A percentile compares a stretch with the other conserved stretches of the same genome.
Evolutionary conservation across 2,797 vertebrate species (phyloP).

Genomic region (Brachyrhaphis roseni): DNA sequence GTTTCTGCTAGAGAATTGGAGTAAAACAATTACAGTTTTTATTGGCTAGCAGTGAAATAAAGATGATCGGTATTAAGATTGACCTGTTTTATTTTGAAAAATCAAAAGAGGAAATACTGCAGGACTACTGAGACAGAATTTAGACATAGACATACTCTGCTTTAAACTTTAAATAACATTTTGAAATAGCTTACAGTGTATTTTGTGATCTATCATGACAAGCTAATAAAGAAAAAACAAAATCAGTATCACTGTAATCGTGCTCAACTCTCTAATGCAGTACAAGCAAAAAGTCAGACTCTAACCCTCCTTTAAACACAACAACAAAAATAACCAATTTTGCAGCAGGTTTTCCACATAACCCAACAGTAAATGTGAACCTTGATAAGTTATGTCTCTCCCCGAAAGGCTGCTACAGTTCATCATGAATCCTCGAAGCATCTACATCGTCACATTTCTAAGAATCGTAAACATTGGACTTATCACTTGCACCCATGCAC

Average conservation of each 20-base stretch:
- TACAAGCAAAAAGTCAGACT: background rate
- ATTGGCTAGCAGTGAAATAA: background rate
- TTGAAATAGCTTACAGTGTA: background rate
- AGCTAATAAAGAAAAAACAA: background rate
- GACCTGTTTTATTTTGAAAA: background rate
- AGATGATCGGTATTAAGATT: background rate
- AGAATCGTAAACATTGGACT: background rate
- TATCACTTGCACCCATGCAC: background rate
- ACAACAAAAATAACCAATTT: background rate
- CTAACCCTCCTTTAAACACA: background rate
- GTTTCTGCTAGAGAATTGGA: background rate
- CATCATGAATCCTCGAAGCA: background rate
- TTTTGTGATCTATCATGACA: background rate
- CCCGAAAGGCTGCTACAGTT: background rate
- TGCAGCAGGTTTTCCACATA: too few relatives aligned
- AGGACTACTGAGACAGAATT: background rate
- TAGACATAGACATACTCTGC: background rate
- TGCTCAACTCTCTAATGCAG: background rate
- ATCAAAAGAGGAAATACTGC: background rate
- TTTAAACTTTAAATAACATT: background rate
- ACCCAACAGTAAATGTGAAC: background rate
- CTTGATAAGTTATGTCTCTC: background rate
- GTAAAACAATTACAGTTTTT: background rate
- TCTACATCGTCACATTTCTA: background rate
- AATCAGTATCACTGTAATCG: background rate